Base-by-base conservation (phyloP, 2,797 vertebrate species). In the Sebastes cheni region DNA sequence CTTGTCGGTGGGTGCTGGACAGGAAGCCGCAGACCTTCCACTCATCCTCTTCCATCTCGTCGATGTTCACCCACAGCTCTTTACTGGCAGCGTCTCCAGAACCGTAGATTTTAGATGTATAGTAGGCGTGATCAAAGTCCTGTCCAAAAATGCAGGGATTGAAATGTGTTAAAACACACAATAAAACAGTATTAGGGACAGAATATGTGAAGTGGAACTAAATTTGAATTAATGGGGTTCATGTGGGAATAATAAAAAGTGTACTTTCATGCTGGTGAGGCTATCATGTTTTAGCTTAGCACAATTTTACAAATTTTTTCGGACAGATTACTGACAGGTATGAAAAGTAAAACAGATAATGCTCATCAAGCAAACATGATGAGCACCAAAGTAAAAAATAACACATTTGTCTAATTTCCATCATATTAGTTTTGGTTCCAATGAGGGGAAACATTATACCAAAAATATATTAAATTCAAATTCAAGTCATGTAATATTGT, bases 121-220 rank as follows among this genome's bases (percentile, higher is more conserved):
- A 99, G 86, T 99, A 99, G 87, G 95, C 95, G 82, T 99, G 98
- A 93, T 99, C 97, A 71, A 94, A 95, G 71, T 98, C 96, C 98
- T 99, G 75, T 5, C 69, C 16, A 88, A 81, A 67, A 76, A 87
- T 1, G 39, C 1, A 39, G 7, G 8, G 14, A 56, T 50, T 67
- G 7, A 69, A 59, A 34, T 30, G 13, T 8, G 50, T 58, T 22
- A 30, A 39, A 64, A 61, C 25, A 72, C 20, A 58, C 20, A 58
- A 66, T 42, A 11, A 70, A 36, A 8, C 23, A 29, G 4, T 25
- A 8, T 30, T 2, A 22, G 2, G 6, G 13, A 46, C 14, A 55
- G 5, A 67, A 14, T 34, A 52, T 3, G 36, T 52, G 4, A 23
- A 9, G 6, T 8, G 6, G 67, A 55, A 54, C 4, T 14, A 27